These are phyloP conservation scores for Anser brachyrhynchus DNA, from an alignment of 2,113 vertebrate species.

Conservation along the genomic window DNA sequence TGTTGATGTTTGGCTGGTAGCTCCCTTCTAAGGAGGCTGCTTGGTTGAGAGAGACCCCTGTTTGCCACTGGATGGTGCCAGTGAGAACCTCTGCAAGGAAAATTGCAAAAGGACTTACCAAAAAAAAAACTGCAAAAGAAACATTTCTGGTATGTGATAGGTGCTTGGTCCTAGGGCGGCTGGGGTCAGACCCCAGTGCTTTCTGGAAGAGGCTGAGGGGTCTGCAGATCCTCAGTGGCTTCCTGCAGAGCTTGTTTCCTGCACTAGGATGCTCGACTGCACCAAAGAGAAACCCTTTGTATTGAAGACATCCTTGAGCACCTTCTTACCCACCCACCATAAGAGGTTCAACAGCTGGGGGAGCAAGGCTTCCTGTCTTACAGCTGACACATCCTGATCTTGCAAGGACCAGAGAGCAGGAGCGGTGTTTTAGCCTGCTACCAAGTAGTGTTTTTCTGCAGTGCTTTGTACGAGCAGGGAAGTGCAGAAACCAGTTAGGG, in stretches of 20 bases:
- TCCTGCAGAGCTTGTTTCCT: neutral
- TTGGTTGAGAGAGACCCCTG: neutral
- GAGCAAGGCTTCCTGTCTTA: neutral
- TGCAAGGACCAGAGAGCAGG: neutral
- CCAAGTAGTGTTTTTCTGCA: neutral
- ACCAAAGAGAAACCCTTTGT: neutral
- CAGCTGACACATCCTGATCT: neutral
- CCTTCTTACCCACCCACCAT: neutral
- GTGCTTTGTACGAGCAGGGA: neutral
- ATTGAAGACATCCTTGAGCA: neutral
- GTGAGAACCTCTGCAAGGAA: neutral
- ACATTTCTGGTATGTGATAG: neutral
- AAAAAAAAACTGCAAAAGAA: neutral
- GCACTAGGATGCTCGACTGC: neutral
- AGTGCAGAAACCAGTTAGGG: neutral
- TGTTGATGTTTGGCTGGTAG: neutral
- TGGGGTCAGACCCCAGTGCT: neutral
- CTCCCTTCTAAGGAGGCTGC: neutral
- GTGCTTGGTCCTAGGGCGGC: neutral
- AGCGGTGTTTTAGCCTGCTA: neutral
- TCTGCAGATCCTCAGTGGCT: neutral
- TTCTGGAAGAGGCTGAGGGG: neutral
- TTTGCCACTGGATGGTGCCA: constrained; percentile 52
- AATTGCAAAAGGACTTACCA: neutral
- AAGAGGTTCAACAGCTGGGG: neutral